Evolutionary conservation across 2,888 invertebrate genomes (phyloP).

Genomic region (Athripsodes cinereus): DNA sequence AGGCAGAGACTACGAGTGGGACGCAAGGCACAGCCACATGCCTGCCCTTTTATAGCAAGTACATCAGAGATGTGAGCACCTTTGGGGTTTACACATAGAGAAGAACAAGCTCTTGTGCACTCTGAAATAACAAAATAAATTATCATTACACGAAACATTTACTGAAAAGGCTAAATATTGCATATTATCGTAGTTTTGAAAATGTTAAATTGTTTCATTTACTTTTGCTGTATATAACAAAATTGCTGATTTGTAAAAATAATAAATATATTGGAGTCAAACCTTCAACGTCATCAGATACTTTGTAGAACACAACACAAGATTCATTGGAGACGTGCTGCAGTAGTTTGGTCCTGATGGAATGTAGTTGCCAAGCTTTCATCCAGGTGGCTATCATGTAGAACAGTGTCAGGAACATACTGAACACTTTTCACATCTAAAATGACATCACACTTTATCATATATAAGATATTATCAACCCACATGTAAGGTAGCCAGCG

Average conservation of each 20-base stretch:
- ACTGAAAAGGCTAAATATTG: too few relatives aligned
- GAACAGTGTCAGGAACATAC: constrained; percentile 47
- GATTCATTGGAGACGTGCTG: constrained; percentile 25
- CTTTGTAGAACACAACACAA: constrained; percentile 54
- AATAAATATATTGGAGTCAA: too few relatives aligned
- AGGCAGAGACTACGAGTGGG: constrained; percentile 29
- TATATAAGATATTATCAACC: too few relatives aligned
- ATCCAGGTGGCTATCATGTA: constrained; percentile 49
- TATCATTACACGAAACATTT: background rate
- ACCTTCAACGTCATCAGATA: constrained; percentile 50
- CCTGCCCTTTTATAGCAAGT: constrained; percentile 36
- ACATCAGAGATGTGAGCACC: constrained; percentile 38
- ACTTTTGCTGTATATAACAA: too few relatives aligned
- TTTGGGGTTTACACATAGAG: constrained; percentile 20
- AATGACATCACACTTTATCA: too few relatives aligned
- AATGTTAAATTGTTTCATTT: too few relatives aligned
- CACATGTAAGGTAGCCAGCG: too few relatives aligned
- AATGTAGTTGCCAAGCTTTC: constrained; percentile 43
- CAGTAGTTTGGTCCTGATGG: constrained; percentile 33
- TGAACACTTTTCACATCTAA: background rate
- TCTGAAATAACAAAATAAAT: constrained; percentile 14
- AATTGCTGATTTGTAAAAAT: too few relatives aligned
- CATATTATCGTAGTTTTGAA: too few relatives aligned
- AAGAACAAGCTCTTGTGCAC: constrained; percentile 23
- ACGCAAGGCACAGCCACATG: constrained; percentile 37